A percentile compares a stretch with the other conserved stretches of the same genome.
Evolutionary conservation across 2,113 vertebrate species (phyloP).

Genomic region (Cryptotis parvus): DNA sequence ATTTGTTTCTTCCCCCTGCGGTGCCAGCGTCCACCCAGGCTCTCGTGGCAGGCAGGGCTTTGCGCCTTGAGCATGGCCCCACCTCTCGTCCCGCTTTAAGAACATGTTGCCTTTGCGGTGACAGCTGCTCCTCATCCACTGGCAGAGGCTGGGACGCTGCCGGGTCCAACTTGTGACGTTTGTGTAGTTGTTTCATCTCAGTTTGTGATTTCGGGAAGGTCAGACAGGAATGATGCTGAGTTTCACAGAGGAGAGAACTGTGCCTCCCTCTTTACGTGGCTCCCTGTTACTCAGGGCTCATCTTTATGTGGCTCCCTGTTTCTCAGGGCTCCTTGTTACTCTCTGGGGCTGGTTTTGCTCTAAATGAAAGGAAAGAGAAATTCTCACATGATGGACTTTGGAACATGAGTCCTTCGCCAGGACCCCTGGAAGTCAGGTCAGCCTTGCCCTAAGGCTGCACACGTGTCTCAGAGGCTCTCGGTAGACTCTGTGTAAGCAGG

Average conservation of each 20-base stretch:
- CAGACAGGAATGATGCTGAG: neutral
- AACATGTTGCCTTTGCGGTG: neutral
- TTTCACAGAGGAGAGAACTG: neutral
- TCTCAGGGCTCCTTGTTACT: neutral
- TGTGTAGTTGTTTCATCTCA: neutral
- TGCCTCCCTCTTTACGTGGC: neutral
- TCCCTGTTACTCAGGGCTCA: too few relatives aligned
- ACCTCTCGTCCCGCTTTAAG: neutral
- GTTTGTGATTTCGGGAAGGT: neutral
- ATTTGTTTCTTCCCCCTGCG: too few relatives aligned
- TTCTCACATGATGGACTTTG: slow-evolving; percentile 6
- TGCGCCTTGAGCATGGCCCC: too few relatives aligned
- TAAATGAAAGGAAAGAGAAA: slow-evolving; percentile 40
- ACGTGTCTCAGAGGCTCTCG: too few relatives aligned
- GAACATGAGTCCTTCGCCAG: neutral
- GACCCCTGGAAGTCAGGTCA: neutral
- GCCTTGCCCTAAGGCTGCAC: neutral
- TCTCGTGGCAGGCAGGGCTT: too few relatives aligned
- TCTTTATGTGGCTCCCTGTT: too few relatives aligned
- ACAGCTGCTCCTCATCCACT: slow-evolving; percentile 7
- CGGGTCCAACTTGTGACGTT: neutral
- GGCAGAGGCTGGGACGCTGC: too few relatives aligned
- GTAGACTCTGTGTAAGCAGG: neutral
- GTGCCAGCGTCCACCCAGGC: too few relatives aligned
- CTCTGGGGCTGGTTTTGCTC: slow-evolving; percentile 10